These are phyloP conservation scores for Tiliqua scincoides DNA, from an alignment of 2,113 vertebrate species.

Conservation along the genomic window DNA sequence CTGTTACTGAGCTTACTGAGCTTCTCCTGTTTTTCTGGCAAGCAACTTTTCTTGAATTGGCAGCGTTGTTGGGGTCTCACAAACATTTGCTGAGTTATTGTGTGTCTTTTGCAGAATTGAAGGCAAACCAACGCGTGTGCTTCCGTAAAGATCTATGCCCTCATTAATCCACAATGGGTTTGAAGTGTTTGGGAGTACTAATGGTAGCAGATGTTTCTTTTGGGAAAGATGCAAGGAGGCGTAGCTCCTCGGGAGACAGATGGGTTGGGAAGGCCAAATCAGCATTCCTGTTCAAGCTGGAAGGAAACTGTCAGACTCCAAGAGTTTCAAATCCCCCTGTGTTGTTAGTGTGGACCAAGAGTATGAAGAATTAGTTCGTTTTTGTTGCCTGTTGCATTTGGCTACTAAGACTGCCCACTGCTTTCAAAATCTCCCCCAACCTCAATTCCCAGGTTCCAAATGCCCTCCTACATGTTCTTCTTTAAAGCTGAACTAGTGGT, in stretches of 20 bases:
- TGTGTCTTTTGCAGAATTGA: slow-evolving; percentile 21
- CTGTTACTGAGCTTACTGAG: slow-evolving; percentile 17
- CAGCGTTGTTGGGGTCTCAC: slow-evolving; percentile 25
- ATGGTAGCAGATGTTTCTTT: background rate
- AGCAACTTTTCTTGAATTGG: slow-evolving; percentile 42
- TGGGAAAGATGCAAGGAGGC: slow-evolving; percentile 39
- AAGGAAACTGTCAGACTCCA: background rate
- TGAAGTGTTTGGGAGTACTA: slow-evolving; percentile 37
- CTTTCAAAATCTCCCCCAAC: background rate
- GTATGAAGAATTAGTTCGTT: background rate
- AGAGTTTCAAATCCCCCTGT: background rate
- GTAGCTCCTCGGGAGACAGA: background rate
- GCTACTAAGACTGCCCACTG: background rate
- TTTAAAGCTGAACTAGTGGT: no score
- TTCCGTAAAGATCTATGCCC: slow-evolving; percentile 49
- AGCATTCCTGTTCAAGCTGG: background rate
- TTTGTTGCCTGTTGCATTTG: background rate
- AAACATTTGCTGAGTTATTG: slow-evolving; percentile 25
- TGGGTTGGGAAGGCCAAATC: slow-evolving; percentile 27
- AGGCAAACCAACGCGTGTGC: slow-evolving; percentile 37
- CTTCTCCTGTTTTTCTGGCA: slow-evolving; percentile 21
- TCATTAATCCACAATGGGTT: slow-evolving; percentile 48
- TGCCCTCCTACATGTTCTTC: no score
- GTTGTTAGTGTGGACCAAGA: background rate
- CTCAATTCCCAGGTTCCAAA: no score